phyloP scores from a whole-genome alignment of 2,113 vertebrate species.

The Siniperca knerii region DNA sequence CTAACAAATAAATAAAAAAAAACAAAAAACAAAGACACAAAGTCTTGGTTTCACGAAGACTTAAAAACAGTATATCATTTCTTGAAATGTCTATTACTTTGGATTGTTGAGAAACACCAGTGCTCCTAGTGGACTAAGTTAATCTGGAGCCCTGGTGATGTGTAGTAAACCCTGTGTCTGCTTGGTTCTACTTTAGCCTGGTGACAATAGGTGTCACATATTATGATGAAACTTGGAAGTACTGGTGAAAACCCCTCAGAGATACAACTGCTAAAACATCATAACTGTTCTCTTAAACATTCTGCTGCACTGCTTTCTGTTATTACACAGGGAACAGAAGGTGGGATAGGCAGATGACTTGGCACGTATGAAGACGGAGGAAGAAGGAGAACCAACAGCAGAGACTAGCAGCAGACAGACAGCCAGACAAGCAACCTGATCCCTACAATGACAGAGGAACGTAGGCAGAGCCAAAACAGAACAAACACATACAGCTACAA shows the following conservation, averaged over 20 bases:
- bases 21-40: too few species aligned
- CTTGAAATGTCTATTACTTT: not conserved
- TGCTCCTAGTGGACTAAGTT: not conserved
- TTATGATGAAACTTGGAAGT: slow-evolving; percentile 1
- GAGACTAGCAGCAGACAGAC: slow-evolving; percentile 49
- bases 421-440: slow-evolving; percentile 59
- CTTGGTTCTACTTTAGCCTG: not conserved
- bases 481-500: slow-evolving; percentile 59
- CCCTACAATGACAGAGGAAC: slow-evolving; percentile 47
- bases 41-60: too few species aligned
- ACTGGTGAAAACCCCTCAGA: slow-evolving; percentile 1
- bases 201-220: not conserved
- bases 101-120: not conserved
- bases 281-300: slow-evolving; percentile 26
- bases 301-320: slow-evolving; percentile 26
- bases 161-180: not conserved
- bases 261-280: not conserved
- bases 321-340: slow-evolving; percentile 44
- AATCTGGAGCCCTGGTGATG: not conserved
- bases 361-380: slow-evolving; percentile 47
- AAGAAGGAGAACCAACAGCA: slow-evolving; percentile 42
- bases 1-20: too few species aligned
- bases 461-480: slow-evolving; percentile 48
- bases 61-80: not conserved
- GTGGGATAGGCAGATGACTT: slow-evolving; percentile 54